Evolutionary conservation across 2,888 invertebrate species (phyloP), one percentile per base, ranked within the genome.

Genomic region (Megastigmus dorsalis): DNA sequence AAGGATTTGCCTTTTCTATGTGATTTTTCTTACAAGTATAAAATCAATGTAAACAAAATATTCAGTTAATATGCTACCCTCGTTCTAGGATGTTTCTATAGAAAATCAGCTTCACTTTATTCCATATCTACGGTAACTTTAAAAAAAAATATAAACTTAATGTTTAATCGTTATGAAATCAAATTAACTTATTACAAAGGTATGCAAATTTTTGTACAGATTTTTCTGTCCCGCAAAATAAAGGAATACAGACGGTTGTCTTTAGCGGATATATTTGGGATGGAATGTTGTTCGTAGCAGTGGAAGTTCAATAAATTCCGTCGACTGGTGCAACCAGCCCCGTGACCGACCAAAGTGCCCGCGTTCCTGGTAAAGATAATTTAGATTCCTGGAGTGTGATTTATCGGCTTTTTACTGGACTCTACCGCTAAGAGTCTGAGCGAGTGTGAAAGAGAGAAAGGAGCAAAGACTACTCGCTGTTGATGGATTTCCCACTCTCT

Each of bases 301-400:
- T 81, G 80, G 81, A 68, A 79, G 83, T 83, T 82, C 84, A 82
- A 85, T 83, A 85, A 85, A 85, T 84, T 84, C 83, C 82, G 65
- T 74, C 59, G 71, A 74, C 66, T 72, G 68, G 75, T 15, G 36
- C 26, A 18, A 78, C 78, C 77, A 77, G 77, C 78, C 73, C 74
- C 77, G 77, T 77, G 80, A 79, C 78, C 82, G 80, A 79, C 78
- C 82, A 80, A 82, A 83, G 84, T 81, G 78, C 73, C 80, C 79
- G 80, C 83, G 83, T 83, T 82, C 82, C 80, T 76, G 55, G 78
- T 71, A 70, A 78, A 82, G 83, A 85, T 85, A 84, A 85, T 85
- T 84, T 82, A 83, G 84, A 85, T 85, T 83, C 85, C 81, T 79
- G 63, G 77, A 78, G 80, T 84, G 83, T 82, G 82, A 84, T 84